Conservation (phyloP, 2,113 vertebrate genomes). For the Forbesichthys papilliferus region DNA sequence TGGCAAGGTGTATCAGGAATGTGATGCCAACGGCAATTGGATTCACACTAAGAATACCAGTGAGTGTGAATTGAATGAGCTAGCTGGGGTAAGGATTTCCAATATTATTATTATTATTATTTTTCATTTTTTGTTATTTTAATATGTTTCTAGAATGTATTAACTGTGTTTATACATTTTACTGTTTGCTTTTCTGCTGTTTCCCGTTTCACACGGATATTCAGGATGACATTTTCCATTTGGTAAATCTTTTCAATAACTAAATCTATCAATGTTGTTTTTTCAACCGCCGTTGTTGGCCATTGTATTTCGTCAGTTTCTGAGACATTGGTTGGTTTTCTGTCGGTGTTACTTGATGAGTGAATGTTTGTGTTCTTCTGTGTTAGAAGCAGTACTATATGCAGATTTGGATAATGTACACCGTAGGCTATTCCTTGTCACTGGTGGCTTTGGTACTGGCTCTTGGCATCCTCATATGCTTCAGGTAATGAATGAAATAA, state of each 20-base stretch:
- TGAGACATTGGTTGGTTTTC: neutral
- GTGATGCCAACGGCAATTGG: slow-evolving; percentile 87
- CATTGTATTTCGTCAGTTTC: too few relatives aligned
- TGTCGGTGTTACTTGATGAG: neutral
- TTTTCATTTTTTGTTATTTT: neutral
- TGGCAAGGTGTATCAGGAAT: slow-evolving; percentile 84
- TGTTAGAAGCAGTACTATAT: slow-evolving; percentile 76
- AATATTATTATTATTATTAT: neutral
- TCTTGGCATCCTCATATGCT: slow-evolving; percentile 86
- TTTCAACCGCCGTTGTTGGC: too few relatives aligned
- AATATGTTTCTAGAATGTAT: neutral
- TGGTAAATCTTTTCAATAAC: too few relatives aligned
- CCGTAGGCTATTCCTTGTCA: slow-evolving; percentile 92
- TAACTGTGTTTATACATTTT: too few relatives aligned
- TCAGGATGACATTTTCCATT: too few relatives aligned
- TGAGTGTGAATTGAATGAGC: slow-evolving; percentile 78
- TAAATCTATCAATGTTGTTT: too few relatives aligned
- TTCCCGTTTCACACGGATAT: too few relatives aligned
- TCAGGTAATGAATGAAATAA: slow-evolving; percentile 80
- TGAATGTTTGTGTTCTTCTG: slow-evolving; percentile 19
- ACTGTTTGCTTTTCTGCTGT: too few relatives aligned
- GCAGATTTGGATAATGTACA: slow-evolving; percentile 87
- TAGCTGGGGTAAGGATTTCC: slow-evolving; percentile 59
- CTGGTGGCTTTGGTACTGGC: slow-evolving; percentile 88
- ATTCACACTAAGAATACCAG: slow-evolving; percentile 74